These are phyloP conservation scores for Cacoxenus indagator DNA, from an alignment of 2,888 invertebrate genomes.

Conservation along the genomic window DNA sequence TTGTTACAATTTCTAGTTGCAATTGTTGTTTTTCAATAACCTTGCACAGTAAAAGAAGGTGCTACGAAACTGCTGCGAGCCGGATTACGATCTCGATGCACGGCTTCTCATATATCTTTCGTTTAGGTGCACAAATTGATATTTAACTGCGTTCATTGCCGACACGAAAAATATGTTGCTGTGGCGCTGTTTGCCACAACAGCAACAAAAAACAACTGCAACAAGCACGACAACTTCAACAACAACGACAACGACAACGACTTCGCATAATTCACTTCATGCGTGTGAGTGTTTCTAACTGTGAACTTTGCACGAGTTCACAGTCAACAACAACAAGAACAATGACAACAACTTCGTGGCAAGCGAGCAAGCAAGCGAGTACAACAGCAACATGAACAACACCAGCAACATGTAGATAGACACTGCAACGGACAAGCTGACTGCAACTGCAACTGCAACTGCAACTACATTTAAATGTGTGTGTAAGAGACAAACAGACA, in stretches of 20 bases:
- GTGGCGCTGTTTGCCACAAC: no score
- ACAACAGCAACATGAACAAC: no score
- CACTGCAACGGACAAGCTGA: not conserved
- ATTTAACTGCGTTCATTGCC: conserved; percentile 32
- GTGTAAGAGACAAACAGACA: conserved; percentile 6
- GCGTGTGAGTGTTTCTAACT: not conserved
- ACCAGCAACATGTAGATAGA: not conserved
- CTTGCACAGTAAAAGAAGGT: conserved; percentile 5
- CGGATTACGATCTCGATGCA: conserved; percentile 11
- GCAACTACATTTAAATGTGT: not conserved
- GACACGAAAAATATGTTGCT: conserved; percentile 3
- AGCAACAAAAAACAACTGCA: no score
- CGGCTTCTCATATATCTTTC: not conserved
- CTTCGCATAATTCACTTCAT: conserved; percentile 1
- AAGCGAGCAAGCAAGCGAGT: not conserved
- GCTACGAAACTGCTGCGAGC: not conserved
- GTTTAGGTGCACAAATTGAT: conserved; percentile 25
- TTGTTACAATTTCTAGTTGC: no score
- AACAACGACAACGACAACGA: not conserved
- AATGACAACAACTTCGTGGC: not conserved
- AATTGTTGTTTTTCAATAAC: conserved; percentile 31
- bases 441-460: not conserved
- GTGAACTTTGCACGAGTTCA: conserved; percentile 4
- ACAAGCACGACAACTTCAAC: not conserved
- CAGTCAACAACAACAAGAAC: not conserved